Evolutionary conservation across 2,797 vertebrate species (phyloP).

Genomic region (Huso huso): DNA sequence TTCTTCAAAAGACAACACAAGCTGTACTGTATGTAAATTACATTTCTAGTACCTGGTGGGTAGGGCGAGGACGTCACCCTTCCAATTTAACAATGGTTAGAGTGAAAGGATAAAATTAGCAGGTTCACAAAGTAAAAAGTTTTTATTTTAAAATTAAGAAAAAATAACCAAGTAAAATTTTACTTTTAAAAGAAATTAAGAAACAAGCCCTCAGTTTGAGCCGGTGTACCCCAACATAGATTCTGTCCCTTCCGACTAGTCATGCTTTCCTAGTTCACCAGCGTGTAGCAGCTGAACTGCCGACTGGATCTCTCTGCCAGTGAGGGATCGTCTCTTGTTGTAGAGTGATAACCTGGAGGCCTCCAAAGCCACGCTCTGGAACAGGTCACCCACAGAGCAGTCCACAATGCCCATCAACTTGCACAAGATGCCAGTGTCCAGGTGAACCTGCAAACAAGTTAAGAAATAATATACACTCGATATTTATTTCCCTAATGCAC

Average conservation of each 20-base stretch:
- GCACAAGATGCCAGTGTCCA: too few species aligned
- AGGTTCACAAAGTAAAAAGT: conserved; percentile 1
- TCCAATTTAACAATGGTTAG: too few species aligned
- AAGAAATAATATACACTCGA: too few species aligned
- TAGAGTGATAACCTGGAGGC: conserved; percentile 43
- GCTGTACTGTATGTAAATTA: too few species aligned
- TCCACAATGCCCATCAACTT: too few species aligned
- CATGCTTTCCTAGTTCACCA: conserved; percentile 3
- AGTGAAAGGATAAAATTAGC: too few species aligned
- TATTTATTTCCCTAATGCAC: too few species aligned
- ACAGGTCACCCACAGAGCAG: background rate
- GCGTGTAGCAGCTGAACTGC: conserved; percentile 30
- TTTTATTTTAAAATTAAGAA: conserved; percentile 4
- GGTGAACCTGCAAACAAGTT: too few species aligned
- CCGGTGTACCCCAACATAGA: background rate
- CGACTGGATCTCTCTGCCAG: conserved; percentile 38
- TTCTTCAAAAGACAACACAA: too few species aligned
- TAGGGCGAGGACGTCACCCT: too few species aligned
- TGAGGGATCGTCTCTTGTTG: conserved; percentile 42
- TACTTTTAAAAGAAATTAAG: background rate
- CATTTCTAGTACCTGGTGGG: too few species aligned
- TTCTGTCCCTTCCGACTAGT: conserved; percentile 9
- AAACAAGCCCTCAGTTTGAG: conserved; percentile 2
- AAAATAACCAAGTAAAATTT: background rate
- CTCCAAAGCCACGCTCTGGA: conserved; percentile 35